phyloP scores from a whole-genome alignment of 2,888 invertebrate species.

The Caenorhabditis doughertyi region DNA sequence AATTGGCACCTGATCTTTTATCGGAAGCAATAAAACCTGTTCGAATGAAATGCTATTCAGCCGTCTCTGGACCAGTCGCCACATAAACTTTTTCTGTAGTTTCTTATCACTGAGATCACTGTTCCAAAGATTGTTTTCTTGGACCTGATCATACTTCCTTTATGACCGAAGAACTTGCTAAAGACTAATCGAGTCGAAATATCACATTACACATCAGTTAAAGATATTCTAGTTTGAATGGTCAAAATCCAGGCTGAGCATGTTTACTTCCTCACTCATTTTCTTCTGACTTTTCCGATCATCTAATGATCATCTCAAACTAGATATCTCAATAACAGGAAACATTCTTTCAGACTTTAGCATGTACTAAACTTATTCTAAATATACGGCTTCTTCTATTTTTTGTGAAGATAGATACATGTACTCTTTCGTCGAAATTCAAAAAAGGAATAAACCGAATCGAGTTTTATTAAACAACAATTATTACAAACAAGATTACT shows the following conservation, averaged over 20 bases:
- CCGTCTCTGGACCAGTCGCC: too few species aligned
- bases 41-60: too few species aligned
- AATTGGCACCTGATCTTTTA: too few species aligned
- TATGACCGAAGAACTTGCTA: background rate
- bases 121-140: background rate
- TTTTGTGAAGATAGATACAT: constrained; percentile 4
- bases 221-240: constrained; percentile 7
- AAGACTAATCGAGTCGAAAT: constrained; percentile 14
- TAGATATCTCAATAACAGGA: constrained; percentile 19
- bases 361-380: constrained; percentile 18
- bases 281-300: constrained; percentile 35
- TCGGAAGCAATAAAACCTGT: too few species aligned
- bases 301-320: constrained; percentile 12
- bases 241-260: background rate
- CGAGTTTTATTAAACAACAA: constrained; percentile 46
- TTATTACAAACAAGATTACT: constrained; percentile 36
- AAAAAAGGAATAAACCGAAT: constrained; percentile 28
- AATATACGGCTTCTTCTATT: constrained; percentile 12
- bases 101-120: too few species aligned
- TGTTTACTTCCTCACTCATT: constrained; percentile 24
- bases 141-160: background rate
- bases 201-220: background rate
- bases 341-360: background rate
- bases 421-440: background rate
- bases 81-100: too few species aligned